These are phyloP conservation scores for Pongo pygmaeus DNA, from an alignment of 2,113 vertebrate genomes.

Conservation along the genomic window DNA sequence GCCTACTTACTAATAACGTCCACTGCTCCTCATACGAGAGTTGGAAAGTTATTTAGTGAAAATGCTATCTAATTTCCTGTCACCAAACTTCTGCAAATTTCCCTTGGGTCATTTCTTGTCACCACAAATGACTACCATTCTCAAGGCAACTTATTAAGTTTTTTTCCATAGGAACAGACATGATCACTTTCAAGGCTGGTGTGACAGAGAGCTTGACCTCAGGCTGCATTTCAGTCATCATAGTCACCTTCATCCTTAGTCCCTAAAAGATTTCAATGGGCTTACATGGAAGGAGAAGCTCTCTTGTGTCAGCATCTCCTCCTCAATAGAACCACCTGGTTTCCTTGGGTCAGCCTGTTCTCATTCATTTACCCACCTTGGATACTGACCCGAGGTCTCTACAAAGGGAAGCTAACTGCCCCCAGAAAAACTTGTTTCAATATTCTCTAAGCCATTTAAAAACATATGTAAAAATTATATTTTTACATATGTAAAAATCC, in stretches of 20 bases:
- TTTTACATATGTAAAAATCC: too few relatives aligned
- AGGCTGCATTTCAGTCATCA: not conserved
- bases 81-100: constrained; percentile 31
- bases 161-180: not conserved
- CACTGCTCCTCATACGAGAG: not conserved
- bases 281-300: not conserved
- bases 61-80: not conserved
- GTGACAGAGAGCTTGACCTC: not conserved
- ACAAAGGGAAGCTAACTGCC: not conserved
- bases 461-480: too few relatives aligned
- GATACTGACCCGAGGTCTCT: not conserved
- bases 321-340: not conserved
- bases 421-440: not conserved
- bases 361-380: not conserved
- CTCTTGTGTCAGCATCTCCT: not conserved
- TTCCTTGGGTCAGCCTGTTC: not conserved
- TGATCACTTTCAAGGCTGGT: not conserved
- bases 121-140: not conserved
- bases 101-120: constrained; percentile 34
- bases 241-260: not conserved
- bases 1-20: not conserved
- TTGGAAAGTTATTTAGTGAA: constrained; percentile 21
- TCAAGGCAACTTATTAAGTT: constrained; percentile 32
- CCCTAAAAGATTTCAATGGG: not conserved
- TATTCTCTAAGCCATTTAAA: not conserved